Conservation (phyloP, 2,113 vertebrate genomes). For the Takifugu flavidus region DNA sequence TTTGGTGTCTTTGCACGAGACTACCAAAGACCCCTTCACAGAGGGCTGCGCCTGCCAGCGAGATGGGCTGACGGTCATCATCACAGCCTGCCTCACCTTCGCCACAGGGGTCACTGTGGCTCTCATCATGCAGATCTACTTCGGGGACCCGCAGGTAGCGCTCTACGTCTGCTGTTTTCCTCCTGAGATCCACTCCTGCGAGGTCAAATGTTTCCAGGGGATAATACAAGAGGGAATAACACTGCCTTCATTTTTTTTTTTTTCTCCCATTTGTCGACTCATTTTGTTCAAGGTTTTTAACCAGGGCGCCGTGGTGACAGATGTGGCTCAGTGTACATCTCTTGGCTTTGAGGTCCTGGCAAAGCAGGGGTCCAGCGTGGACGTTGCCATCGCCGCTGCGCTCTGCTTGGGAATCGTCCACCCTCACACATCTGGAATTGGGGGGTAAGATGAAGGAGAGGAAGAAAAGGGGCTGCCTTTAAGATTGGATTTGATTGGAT, state of each 20-base stretch:
- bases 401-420: constrained; percentile 90
- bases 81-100: constrained; percentile 95
- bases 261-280: background rate
- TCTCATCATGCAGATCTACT: constrained; percentile 97
- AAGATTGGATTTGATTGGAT: background rate
- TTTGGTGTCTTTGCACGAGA: constrained; percentile 83
- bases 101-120: constrained; percentile 91
- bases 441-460: constrained; percentile 79
- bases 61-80: constrained; percentile 92
- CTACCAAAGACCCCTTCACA: constrained; percentile 87
- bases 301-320: constrained; percentile 90
- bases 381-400: constrained; percentile 86
- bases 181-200: background rate
- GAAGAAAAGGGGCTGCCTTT: background rate
- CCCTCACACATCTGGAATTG: constrained; percentile 91
- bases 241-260: background rate
- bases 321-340: constrained; percentile 85
- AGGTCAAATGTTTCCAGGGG: background rate
- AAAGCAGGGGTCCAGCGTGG: constrained; percentile 89
- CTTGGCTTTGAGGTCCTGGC: constrained; percentile 85
- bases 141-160: constrained; percentile 91
- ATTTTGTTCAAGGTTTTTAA: constrained; percentile 81
- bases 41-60: constrained; percentile 89
- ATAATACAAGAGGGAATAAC: constrained; percentile 8
- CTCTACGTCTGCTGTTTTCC: background rate